Conservation (phyloP, 2,797 vertebrate species). For the Enteromius argenteus region DNA sequence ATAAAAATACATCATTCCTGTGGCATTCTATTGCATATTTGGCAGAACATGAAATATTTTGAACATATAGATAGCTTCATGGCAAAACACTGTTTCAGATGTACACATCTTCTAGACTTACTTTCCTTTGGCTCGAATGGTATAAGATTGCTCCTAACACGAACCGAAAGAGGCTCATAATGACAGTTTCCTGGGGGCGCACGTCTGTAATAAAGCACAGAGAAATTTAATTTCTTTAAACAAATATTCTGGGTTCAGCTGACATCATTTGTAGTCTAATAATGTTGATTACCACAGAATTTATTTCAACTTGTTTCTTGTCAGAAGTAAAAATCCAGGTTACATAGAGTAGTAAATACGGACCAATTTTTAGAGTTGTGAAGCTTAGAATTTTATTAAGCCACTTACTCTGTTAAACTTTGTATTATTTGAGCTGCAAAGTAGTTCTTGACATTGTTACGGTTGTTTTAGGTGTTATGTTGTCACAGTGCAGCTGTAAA, state of each 20-base stretch:
- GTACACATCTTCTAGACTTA: slow-evolving; percentile 74
- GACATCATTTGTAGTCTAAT: background rate
- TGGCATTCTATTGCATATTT: background rate
- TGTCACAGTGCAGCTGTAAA: background rate
- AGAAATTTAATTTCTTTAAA: background rate
- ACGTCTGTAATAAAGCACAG: slow-evolving; percentile 79
- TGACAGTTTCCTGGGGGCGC: slow-evolving; percentile 89
- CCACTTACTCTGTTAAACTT: background rate
- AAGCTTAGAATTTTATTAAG: background rate
- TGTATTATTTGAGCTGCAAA: background rate
- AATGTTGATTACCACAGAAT: background rate
- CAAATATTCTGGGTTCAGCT: background rate
- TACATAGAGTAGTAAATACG: background rate
- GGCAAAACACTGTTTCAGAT: slow-evolving; percentile 4
- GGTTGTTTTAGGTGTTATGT: background rate
- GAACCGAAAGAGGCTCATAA: slow-evolving; percentile 83
- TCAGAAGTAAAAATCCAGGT: background rate
- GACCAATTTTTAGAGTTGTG: background rate
- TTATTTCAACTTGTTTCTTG: background rate
- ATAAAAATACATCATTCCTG: background rate
- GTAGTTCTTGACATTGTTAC: background rate
- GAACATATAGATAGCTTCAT: background rate
- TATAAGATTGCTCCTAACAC: slow-evolving; percentile 84
- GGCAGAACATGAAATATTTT: background rate
- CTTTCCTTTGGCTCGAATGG: slow-evolving; percentile 89